Evolutionary conservation across 2,113 vertebrate genomes (phyloP).

Genomic region (Pterocles burchelli): DNA sequence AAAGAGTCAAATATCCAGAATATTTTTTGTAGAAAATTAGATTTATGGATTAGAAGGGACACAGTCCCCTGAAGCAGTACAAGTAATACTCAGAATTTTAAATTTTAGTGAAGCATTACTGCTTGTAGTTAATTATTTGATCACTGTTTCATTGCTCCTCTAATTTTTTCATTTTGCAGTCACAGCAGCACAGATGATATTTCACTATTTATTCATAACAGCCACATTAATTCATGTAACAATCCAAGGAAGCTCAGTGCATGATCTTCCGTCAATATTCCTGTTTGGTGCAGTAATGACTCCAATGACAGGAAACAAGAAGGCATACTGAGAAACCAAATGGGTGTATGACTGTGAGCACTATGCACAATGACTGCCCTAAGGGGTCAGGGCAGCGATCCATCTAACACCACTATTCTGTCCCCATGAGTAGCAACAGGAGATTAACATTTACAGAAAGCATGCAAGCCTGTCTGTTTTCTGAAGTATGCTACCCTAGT

Average conservation of each 20-base stretch:
- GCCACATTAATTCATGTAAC: background rate
- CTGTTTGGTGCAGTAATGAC: background rate
- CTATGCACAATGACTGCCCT: background rate
- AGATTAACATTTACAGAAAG: background rate
- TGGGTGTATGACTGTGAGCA: background rate
- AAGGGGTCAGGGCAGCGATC: background rate
- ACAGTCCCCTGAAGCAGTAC: background rate
- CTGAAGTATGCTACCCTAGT: background rate
- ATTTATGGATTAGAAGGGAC: background rate
- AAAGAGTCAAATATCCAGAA: background rate
- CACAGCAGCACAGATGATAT: background rate
- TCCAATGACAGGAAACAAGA: background rate
- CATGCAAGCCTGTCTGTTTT: background rate
- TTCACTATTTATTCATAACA: slow-evolving; percentile 11
- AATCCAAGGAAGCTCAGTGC: background rate
- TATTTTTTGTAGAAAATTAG: background rate
- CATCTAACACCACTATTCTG: background rate
- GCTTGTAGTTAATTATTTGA: background rate
- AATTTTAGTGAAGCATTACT: background rate
- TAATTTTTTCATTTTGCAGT: background rate
- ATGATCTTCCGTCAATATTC: background rate
- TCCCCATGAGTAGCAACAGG: background rate
- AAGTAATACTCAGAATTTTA: background rate
- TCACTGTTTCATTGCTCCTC: background rate
- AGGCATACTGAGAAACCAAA: background rate